A percentile compares a stretch with the other conserved stretches of the same genome.
Conservation (phyloP, 1,140 invertebrate genomes). For the Ooceraea biroi region DNA sequence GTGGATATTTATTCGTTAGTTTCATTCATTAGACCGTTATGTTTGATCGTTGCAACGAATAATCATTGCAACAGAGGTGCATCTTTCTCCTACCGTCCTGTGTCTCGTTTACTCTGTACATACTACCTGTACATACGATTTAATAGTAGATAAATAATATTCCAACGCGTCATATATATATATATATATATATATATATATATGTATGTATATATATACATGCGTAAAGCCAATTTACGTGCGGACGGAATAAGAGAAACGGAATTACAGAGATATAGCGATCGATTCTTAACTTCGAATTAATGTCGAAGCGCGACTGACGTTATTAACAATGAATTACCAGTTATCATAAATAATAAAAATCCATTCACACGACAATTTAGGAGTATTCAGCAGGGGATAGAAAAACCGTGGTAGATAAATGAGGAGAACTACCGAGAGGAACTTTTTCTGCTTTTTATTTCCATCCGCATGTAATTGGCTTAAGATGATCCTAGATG, state of each 20-base stretch:
- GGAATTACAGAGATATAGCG: not conserved
- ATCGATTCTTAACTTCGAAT: slow-evolving; percentile 4
- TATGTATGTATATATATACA: no score
- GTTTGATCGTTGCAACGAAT: slow-evolving; percentile 22
- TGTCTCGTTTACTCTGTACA: slow-evolving; percentile 63
- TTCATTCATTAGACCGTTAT: not conserved
- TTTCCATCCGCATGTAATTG: slow-evolving; percentile 41
- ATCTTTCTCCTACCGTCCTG: slow-evolving; percentile 70
- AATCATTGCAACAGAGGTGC: slow-evolving; percentile 13
- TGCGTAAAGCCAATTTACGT: slow-evolving; percentile 35
- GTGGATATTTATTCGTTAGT: not conserved
- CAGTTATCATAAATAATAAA: not conserved
- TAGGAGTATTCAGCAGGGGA: not conserved
- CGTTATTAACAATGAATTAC: not conserved
- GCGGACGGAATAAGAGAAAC: slow-evolving; percentile 21
- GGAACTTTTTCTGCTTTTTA: slow-evolving; percentile 30
- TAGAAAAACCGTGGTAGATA: not conserved
- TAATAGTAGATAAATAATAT: slow-evolving; percentile 45
- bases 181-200: no score
- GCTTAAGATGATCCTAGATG: slow-evolving; percentile 46
- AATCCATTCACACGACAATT: slow-evolving; percentile 3
- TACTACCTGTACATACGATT: slow-evolving; percentile 53
- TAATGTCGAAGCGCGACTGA: not conserved
- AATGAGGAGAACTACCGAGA: not conserved
- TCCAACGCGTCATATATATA: slow-evolving; percentile 46